phyloP scores from a whole-genome alignment of 2,888 invertebrate genomes.

The Caenorhabditis drosophilae region DNA sequence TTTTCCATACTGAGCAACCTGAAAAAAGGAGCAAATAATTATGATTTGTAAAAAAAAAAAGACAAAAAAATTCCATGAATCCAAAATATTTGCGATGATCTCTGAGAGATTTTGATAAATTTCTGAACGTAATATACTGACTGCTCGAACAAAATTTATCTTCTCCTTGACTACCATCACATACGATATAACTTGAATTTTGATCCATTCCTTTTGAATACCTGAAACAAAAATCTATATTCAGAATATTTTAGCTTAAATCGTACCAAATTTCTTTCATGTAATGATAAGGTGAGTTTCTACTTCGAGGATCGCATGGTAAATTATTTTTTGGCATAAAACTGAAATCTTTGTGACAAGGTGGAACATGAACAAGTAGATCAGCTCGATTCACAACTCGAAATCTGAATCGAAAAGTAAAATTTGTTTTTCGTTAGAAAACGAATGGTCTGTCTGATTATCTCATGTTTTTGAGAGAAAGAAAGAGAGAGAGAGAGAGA shows the following conservation, averaged over 20 bases:
- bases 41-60: not conserved
- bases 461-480: no score
- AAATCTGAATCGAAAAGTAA: slow-evolving; percentile 16
- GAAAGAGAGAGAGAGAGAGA: no score
- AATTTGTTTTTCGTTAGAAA: no score
- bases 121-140: slow-evolving; percentile 10
- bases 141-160: slow-evolving; percentile 17
- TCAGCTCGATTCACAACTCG: slow-evolving; percentile 20
- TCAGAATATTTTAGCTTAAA: not conserved
- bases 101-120: slow-evolving; percentile 13
- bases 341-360: slow-evolving; percentile 26
- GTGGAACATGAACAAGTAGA: slow-evolving; percentile 14
- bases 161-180: slow-evolving; percentile 19
- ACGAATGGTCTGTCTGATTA: no score
- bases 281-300: slow-evolving; percentile 26
- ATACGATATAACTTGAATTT: slow-evolving; percentile 14
- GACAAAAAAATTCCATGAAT: slow-evolving; percentile 11
- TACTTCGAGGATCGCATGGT: slow-evolving; percentile 13
- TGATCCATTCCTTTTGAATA: slow-evolving; percentile 30
- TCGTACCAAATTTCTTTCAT: slow-evolving; percentile 15
- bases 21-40: not conserved
- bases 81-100: slow-evolving; percentile 38
- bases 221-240: not conserved
- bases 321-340: slow-evolving; percentile 14
- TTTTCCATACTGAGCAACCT: slow-evolving; percentile 24